Base-by-base conservation (phyloP, 1,140 invertebrate species). In the Ctenoplectra terminalis region DNA sequence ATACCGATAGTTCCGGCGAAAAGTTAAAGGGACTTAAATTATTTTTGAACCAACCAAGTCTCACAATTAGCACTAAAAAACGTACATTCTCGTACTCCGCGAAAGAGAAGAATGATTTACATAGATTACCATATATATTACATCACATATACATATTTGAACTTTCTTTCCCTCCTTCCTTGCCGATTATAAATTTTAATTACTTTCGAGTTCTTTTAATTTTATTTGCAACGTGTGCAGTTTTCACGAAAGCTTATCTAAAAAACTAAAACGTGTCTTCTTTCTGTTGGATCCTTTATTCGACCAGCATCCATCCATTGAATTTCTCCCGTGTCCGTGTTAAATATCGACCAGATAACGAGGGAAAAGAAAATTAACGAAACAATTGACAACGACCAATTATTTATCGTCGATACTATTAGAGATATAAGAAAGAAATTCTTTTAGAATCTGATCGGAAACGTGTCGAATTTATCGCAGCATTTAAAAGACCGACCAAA, bases 81-180 rank as follows among this genome's bases (percentile, higher is more conserved):
- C 69, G 52, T 76, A 67, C 48, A 76, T 43, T 69, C 74, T 34
- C 37, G 54, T 54, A 76, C 26, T 43, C 40, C 9, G 74, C 37
- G 34, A 76, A 69, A 69, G 74, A n/a, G 26, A 26, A 43, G 50
- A 11, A 31, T 63, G 48, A 76, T 76, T 76, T 67, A n/a, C 74
- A 76, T 76, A 69, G 48, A 67, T 76, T 67, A 76, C 64, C 63
- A 76, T 69, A 76, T 46, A 76, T 76, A 76, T 76, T 76, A 69
- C 61, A 67, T 69, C 63, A 43, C 74, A 67, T 43, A 56, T 56
- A 76, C 61, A 66, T 69, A 69, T 40, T 31, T 56, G n/a, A 34
- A 54, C 20, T 52, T 76, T 66, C 40, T 43, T 29, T 50, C 23
- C 29, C 29, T 2, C 17, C 6, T 20, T 2, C 9, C 31, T 6